phyloP scores from a whole-genome alignment of 2,113 vertebrate species.

The Callorhinus ursinus region DNA sequence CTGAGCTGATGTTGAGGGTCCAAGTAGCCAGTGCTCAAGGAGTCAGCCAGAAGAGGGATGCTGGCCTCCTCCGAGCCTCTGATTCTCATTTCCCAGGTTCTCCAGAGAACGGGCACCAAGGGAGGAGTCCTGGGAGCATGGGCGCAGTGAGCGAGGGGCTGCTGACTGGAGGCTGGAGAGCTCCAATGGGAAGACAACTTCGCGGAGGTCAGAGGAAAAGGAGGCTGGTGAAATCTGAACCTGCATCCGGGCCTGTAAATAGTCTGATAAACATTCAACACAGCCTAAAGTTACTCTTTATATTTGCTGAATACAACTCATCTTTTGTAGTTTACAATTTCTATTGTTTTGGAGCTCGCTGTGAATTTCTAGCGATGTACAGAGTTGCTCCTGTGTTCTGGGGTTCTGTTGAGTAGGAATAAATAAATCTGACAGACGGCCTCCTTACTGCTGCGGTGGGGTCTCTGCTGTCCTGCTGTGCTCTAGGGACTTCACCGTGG shows the following conservation, averaged over 20 bases:
- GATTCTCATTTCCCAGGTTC: conserved; percentile 87
- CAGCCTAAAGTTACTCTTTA: conserved; percentile 84
- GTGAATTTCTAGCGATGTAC: conserved; percentile 84
- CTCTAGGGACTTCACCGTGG: not conserved
- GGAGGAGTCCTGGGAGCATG: conserved; percentile 92
- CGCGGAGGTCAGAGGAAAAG: conserved; percentile 92
- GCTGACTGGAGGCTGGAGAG: conserved; percentile 89
- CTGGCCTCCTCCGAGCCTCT: conserved; percentile 30
- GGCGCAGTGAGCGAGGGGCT: conserved; percentile 89
- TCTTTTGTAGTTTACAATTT: conserved; percentile 88
- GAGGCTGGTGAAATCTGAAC: conserved; percentile 94
- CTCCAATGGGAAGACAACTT: conserved; percentile 92
- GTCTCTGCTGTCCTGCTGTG: conserved; percentile 24
- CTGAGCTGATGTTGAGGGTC: not conserved
- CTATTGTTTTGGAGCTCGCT: conserved; percentile 86
- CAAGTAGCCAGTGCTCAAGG: not conserved
- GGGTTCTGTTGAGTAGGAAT: conserved; percentile 82
- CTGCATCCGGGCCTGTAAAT: conserved; percentile 81
- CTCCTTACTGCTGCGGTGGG: not conserved
- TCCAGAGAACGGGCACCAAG: conserved; percentile 92
- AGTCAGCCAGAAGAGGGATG: not conserved
- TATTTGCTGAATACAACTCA: conserved; percentile 85
- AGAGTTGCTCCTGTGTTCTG: conserved; percentile 83
- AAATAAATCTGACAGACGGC: conserved; percentile 76
- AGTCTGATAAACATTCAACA: conserved; percentile 80